Base-by-base conservation (phyloP, 2,888 invertebrate genomes). In the Anthophora plumipes region DNA sequence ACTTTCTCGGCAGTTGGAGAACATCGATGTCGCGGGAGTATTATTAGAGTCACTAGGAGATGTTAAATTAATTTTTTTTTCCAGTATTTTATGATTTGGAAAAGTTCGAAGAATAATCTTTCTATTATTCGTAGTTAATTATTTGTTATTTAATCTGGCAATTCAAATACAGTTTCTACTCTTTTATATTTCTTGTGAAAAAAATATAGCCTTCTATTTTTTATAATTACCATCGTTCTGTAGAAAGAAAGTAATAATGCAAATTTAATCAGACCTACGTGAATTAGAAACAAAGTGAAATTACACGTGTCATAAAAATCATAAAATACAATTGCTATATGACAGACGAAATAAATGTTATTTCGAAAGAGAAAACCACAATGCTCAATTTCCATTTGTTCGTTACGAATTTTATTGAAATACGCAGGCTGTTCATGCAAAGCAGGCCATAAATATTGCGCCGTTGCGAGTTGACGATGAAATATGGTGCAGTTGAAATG, bases 401-500 rank as follows among this genome's bases (percentile, higher is more conserved):
- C 60, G 43, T n/a, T 61, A 50, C 11, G 41, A 55, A 55, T 77
- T 55, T 57, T 46, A 22, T 14, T 5, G 25, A 69, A 77, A 46
- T 22, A 39, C 12, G 31, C 55, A 12, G 41, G 8, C 0, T n/a
- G 8, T 54, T 69, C 43, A 52, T 17, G 59, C 39, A 37, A 70
- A 31, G 31, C 4, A 31, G 31, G 57, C 69, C 46, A 59, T 77
- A 77, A 79, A 79, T 70, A 63, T 77, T 31, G 9, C 37, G 41
- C 20, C 43, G 31, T 31, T 3, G 17, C 17, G 46, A 59, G 50
- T 43, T 57, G 14, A 57, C 78, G 46, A 69, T 77, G 77, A 79
- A 79, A 77, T 77, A 77, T 55, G 63, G 46, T 17, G 12, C 46
- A 31, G 17, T 5, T 20, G 78, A 59, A 77, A 77, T 69, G 69